Conservation (phyloP, 1,140 invertebrate species). For the Platyscapa corneri region DNA sequence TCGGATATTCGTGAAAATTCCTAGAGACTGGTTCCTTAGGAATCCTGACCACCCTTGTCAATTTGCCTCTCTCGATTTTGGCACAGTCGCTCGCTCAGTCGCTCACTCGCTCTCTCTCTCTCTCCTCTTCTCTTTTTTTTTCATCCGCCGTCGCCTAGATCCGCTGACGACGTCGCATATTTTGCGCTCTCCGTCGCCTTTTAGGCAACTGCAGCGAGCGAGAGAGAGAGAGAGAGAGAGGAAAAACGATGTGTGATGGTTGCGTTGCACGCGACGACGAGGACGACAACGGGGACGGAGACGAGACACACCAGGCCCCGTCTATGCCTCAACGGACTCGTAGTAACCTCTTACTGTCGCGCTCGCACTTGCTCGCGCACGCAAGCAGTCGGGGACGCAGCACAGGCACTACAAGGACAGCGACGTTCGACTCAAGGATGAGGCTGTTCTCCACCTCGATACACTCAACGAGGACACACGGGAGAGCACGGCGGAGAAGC, state of each 20-base stretch:
- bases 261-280: not conserved
- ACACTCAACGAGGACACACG: not conserved
- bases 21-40: not conserved
- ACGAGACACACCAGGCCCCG: not conserved
- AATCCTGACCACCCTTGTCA: not conserved
- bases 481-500: not conserved
- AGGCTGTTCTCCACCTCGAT: not conserved
- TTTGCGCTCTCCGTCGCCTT: constrained; percentile 29
- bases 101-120: not conserved
- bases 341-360: not conserved
- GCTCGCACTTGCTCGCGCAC: not conserved
- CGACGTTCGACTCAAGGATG: not conserved
- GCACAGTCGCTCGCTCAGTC: not conserved
- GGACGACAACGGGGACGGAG: not conserved
- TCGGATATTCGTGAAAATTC: not conserved
- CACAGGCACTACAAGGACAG: not conserved
- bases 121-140: constrained; percentile 2
- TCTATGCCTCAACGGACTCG: not conserved
- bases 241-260: not conserved
- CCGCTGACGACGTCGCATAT: constrained; percentile 39
- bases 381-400: not conserved
- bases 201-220: constrained; percentile 12
- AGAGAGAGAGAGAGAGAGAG: constrained; percentile 18
- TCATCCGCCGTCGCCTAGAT: constrained; percentile 17
- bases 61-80: constrained; percentile 8